These are phyloP conservation scores for Allobates femoralis DNA, from an alignment of 2,797 vertebrate genomes.

Conservation along the genomic window DNA sequence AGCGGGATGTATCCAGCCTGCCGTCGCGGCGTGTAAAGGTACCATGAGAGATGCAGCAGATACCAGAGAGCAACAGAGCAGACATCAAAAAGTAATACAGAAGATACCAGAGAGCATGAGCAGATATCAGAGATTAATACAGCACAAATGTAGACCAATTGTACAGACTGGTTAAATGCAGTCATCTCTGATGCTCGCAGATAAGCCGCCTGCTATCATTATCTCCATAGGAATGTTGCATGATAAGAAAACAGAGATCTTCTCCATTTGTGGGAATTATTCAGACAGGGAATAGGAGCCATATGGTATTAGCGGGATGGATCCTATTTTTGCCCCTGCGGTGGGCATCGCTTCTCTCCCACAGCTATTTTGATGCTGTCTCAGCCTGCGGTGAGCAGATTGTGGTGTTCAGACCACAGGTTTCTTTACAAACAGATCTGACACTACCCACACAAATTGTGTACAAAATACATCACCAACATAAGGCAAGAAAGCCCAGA, in stretches of 20 bases:
- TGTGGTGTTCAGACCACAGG: background rate
- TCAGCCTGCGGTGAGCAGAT: background rate
- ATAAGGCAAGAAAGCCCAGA: background rate
- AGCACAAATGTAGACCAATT: background rate
- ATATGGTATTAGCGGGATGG: background rate
- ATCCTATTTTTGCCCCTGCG: background rate
- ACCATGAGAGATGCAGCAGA: no score
- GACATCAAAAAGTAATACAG: no score
- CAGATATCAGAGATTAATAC: background rate
- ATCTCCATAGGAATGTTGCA: background rate
- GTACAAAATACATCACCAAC: background rate
- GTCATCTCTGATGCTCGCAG: background rate
- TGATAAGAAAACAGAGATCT: background rate
- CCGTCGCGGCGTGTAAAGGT: no score
- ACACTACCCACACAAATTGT: conserved; percentile 25
- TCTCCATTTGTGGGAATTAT: background rate
- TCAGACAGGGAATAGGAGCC: background rate
- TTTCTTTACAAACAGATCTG: conserved; percentile 25
- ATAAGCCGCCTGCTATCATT: background rate
- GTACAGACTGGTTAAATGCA: background rate
- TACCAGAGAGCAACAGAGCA: no score
- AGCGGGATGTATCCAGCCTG: no score
- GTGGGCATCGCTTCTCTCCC: background rate
- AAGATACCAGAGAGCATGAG: no score
- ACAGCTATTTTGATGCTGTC: background rate